Conservation (phyloP, 2,797 vertebrate species). For the Tapera naevia region DNA sequence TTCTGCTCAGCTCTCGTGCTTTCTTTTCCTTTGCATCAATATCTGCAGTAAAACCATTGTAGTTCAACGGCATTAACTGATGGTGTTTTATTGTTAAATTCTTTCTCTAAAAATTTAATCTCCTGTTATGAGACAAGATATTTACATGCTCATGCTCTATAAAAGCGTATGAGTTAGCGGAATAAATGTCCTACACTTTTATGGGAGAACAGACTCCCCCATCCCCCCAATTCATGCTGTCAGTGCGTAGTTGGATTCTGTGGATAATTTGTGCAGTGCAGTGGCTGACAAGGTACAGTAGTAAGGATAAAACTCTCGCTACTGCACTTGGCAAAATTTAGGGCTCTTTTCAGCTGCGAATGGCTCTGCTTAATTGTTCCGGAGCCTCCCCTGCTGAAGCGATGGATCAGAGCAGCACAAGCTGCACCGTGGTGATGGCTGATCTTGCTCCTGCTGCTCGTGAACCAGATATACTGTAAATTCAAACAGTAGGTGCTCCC, state of each 20-base stretch:
- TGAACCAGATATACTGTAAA: slow-evolving; percentile 2
- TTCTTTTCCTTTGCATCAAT: background rate
- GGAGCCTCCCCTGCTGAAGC: background rate
- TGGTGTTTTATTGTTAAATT: background rate
- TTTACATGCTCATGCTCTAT: background rate
- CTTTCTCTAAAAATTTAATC: background rate
- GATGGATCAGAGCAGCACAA: background rate
- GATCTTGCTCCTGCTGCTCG: slow-evolving; percentile 38
- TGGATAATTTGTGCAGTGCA: background rate
- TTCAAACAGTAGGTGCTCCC: slow-evolving; percentile 20
- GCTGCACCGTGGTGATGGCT: slow-evolving; percentile 21
- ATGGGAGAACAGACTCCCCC: background rate
- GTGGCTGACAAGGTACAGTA: background rate
- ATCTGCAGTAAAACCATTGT: background rate
- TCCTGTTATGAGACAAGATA: background rate
- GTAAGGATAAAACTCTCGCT: background rate
- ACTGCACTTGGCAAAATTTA: background rate
- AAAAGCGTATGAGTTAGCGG: background rate
- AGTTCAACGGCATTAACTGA: background rate
- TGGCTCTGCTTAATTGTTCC: background rate
- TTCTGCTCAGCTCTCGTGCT: background rate
- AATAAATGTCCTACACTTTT: background rate
- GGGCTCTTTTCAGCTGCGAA: slow-evolving; percentile 5
- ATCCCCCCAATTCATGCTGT: background rate
- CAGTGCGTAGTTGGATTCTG: background rate